phyloP scores from a whole-genome alignment of 2,797 vertebrate genomes.

The Notolabrus celidotus region DNA sequence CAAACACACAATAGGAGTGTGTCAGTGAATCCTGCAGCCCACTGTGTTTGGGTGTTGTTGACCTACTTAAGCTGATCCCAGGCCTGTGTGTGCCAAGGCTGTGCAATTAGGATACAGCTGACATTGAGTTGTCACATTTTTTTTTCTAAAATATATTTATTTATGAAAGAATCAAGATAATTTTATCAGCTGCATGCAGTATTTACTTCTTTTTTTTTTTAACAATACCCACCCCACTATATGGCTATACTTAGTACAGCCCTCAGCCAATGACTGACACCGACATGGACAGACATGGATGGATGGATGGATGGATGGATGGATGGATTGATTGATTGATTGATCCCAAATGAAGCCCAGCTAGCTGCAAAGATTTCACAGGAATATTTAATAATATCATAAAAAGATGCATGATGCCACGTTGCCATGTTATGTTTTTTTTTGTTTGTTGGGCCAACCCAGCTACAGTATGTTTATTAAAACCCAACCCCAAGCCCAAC shows the following conservation, averaged over 20 bases:
- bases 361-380: too few relatives aligned
- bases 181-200: background rate
- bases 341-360: too few relatives aligned
- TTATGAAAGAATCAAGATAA: background rate
- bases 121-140: background rate
- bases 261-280: too few relatives aligned
- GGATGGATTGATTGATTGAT: too few relatives aligned
- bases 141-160: background rate
- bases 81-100: background rate
- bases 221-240: too few relatives aligned
- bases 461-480: too few relatives aligned
- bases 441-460: too few relatives aligned
- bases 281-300: background rate
- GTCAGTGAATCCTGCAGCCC: constrained; percentile 23
- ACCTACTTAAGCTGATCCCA: constrained; percentile 56
- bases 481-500: too few relatives aligned
- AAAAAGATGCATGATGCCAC: too few relatives aligned
- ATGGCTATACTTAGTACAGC: too few relatives aligned
- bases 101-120: background rate
- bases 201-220: background rate
- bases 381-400: too few relatives aligned
- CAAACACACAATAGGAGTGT: constrained; percentile 41
- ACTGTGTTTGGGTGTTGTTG: constrained; percentile 38
- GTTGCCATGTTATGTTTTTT: too few relatives aligned
- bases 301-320: background rate